Evolutionary conservation across 2,888 invertebrate genomes (phyloP).

Genomic region (Scrobipalpa atriplicella): DNA sequence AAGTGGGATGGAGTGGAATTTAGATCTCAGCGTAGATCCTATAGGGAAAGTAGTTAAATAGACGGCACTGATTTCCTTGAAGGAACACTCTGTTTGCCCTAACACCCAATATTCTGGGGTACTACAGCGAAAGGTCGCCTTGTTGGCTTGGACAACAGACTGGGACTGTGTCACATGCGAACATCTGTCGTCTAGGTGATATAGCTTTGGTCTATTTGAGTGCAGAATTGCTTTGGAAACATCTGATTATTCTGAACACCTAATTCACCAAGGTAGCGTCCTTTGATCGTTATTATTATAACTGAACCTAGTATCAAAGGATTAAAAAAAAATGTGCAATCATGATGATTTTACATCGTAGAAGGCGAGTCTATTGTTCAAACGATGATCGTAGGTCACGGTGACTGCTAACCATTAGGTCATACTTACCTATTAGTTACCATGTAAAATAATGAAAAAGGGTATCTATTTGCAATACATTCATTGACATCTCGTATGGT

Average conservation of each 20-base stretch:
- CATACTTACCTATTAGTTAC: background rate
- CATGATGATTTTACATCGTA: too few species aligned
- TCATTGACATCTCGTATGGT: background rate
- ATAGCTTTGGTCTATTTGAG: background rate
- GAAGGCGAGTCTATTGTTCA: background rate
- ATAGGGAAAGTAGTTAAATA: too few species aligned
- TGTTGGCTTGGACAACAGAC: constrained; percentile 15
- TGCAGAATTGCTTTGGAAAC: background rate
- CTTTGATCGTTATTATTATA: too few species aligned
- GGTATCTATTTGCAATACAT: background rate
- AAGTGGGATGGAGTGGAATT: too few species aligned
- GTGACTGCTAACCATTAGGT: background rate
- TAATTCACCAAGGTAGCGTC: too few species aligned
- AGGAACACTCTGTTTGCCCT: too few species aligned
- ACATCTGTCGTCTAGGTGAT: constrained; percentile 19
- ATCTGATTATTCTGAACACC: background rate
- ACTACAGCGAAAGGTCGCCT: constrained; percentile 1
- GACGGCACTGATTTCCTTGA: too few species aligned
- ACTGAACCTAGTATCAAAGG: too few species aligned
- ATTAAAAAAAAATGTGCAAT: too few species aligned
- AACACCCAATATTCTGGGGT: too few species aligned
- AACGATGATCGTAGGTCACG: background rate
- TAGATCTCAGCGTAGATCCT: too few species aligned
- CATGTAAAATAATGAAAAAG: background rate
- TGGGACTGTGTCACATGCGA: constrained; percentile 10